Evolutionary conservation across 1,140 invertebrate genomes (phyloP), one percentile per base, ranked within the genome.

Genomic region (Campoletis sonorensis): DNA sequence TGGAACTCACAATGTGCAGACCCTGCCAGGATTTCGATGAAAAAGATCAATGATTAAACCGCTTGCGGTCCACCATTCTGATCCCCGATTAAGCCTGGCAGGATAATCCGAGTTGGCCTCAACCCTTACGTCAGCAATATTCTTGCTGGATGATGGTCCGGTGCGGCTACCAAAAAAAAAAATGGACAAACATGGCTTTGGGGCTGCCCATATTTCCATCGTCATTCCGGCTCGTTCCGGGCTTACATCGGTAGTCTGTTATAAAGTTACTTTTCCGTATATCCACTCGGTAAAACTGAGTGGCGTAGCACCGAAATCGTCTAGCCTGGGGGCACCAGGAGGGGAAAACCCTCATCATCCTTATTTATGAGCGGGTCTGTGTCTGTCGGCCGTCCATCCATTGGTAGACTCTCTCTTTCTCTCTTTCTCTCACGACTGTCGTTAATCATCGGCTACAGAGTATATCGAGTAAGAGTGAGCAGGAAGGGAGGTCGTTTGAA

Each of bases 331-430:
- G 49, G 49, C 21, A 18, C 13, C 30, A 4, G 5, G 40, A 45
- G 26, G 16, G 21, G 27, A 27, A 40, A 64, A 77, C 76, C 76
- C 58, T 64, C 61, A 64, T 78, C 76, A 78, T 78, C 33, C 54
- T 78, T 78, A 78, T 78, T 78, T 78, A 78, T 78, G 76, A 78
- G 61, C 58, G 33, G 13, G 33, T 37, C 33, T 78, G 76, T 33
- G 58, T 78, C 76, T 78, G 76, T 78, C 76, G 26, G 76, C 54
- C 61, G 76, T 78, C 76, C 76, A 64, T 78, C 58, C 76, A 45
- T 78, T 78, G 58, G 33, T 27, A 15, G 61, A 67, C 33, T 26
- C 61, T 67, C 11, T 37, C 30, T 33, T 26, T 11, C 64, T 67
- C 23, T 15, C 10, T 30, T 26, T 30, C 64, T 26, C 23, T 64